These are phyloP conservation scores for Paraescarpia echinospica DNA, from an alignment of 1,140 invertebrate genomes.

Conservation along the genomic window DNA sequence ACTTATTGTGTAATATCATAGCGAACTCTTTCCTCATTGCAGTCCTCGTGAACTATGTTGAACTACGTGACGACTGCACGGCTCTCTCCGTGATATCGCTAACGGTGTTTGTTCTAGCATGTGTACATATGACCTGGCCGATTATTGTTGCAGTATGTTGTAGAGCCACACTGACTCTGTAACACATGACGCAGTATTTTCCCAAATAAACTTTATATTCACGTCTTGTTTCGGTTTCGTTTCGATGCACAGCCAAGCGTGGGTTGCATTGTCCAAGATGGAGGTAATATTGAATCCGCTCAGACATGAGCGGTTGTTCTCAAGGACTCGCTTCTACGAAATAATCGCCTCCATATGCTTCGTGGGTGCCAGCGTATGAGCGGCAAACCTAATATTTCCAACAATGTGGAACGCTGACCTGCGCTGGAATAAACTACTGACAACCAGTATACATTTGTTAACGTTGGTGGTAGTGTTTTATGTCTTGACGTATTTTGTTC, in stretches of 20 bases:
- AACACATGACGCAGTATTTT: not conserved
- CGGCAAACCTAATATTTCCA: no score
- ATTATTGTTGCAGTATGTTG: not conserved
- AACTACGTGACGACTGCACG: not conserved
- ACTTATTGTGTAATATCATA: not conserved
- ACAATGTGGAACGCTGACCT: no score
- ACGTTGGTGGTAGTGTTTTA: no score
- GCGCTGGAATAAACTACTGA: no score
- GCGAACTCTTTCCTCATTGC: not conserved
- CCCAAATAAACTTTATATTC: not conserved
- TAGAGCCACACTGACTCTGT: not conserved
- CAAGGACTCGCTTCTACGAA: not conserved
- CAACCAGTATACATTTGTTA: no score
- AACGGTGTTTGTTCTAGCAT: not conserved
- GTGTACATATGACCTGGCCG: not conserved
- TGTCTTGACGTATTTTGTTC: no score
- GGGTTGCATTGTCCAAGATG: not conserved
- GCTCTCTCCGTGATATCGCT: not conserved
- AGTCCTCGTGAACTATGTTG: not conserved
- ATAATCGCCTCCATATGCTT: not conserved
- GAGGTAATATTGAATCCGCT: not conserved
- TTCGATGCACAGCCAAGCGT: not conserved
- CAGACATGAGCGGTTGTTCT: not conserved
- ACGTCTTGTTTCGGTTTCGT: not conserved
- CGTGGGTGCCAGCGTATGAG: no score